phyloP scores from a whole-genome alignment of 2,888 invertebrate species.

The Margaritifera margaritifera region DNA sequence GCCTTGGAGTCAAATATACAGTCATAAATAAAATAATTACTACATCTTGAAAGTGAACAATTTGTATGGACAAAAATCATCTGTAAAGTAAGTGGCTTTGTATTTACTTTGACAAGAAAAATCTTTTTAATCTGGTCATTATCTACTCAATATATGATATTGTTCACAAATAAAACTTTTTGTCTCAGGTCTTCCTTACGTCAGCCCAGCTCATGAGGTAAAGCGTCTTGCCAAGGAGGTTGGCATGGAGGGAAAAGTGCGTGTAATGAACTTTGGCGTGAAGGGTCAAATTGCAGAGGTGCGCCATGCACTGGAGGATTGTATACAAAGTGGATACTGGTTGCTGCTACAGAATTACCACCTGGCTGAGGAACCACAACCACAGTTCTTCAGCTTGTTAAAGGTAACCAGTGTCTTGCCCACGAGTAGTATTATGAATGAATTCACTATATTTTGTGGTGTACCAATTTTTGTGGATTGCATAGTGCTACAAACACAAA shows the following conservation, averaged over 20 bases:
- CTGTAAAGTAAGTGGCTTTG: too few species aligned
- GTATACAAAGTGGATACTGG: conserved; percentile 68
- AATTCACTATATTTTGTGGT: background rate
- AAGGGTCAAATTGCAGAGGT: conserved; percentile 59
- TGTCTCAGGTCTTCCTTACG: conserved; percentile 55
- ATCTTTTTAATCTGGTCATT: too few species aligned
- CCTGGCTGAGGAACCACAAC: conserved; percentile 56
- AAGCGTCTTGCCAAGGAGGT: conserved; percentile 63
- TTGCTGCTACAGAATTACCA: conserved; percentile 70
- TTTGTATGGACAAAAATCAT: too few species aligned
- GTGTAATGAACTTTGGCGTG: conserved; percentile 67
- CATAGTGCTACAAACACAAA: background rate
- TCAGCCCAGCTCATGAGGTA: conserved; percentile 64
- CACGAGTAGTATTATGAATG: background rate
- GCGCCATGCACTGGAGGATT: conserved; percentile 61
- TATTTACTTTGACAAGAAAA: too few species aligned
- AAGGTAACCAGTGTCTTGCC: conserved; percentile 47
- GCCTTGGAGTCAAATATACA: too few species aligned
- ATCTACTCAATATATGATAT: too few species aligned
- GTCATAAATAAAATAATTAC: too few species aligned
- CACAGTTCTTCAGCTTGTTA: conserved; percentile 54
- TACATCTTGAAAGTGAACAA: too few species aligned
- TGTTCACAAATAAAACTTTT: too few species aligned
- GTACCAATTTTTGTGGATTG: background rate
- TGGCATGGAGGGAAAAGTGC: conserved; percentile 66